Evolutionary conservation across 2,797 vertebrate species (phyloP), one percentile per base, ranked within the genome.

Genomic region (Acridotheres tristis): DNA sequence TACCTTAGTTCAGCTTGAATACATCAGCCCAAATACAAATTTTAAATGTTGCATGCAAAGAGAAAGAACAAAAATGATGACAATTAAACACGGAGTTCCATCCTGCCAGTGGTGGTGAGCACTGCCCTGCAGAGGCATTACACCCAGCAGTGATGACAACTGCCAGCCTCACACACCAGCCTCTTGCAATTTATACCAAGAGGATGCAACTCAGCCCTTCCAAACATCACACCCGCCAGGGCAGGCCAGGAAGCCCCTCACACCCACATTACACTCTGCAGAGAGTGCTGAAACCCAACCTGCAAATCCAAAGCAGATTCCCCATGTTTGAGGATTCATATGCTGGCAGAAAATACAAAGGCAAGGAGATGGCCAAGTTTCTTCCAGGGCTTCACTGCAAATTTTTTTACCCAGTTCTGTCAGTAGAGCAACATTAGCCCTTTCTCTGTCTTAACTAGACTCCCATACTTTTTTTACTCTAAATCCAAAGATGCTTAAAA

Each of bases 251-350:
- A 32, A 62, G 22, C 8, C 13, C 11, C 47, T 63, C 48, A 14
- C 4, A 3, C 42, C 14, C 26, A 50, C 8, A 0, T 13, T 16
- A 2, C 27, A 14, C 17, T 38, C 22, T 10, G 5, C 32, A 61
- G 26, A 38, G 29, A n/a, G 12, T 3, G 13, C 15, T 30, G 71
- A 45, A 7, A 21, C 38, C 26, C 38, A 14, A 4, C 10, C 54
- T 45, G 20, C 55, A 88, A 61, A 72, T 6, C 42, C 45, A n/a
- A 19, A 77, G 34, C 2, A 14, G 21, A 27, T 19, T 51, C 42
- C 32, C 17, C 10, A 1, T 2, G 2, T 38, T 5, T 47, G 8
- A 32, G 32, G 53, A 51, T 21, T 69, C 48, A 4, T 1, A 12
- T 4, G 9, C 43, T 32, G 59, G n/a, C 18, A 78, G 27, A 51